phyloP scores from a whole-genome alignment of 2,888 invertebrate genomes.

The Siphonodentalium dalli region DNA sequence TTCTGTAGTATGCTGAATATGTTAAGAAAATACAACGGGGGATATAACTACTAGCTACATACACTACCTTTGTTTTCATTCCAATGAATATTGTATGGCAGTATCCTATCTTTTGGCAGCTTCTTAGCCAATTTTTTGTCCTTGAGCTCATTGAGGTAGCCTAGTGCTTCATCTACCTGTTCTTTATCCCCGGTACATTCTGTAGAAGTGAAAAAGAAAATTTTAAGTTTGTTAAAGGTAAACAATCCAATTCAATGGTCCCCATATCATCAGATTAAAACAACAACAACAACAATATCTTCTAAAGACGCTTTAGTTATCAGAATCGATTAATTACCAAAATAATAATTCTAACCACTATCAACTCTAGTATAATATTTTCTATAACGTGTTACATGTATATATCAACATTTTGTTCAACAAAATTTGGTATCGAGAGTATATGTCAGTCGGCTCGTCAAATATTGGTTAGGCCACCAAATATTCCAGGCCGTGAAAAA shows the following conservation, averaged over 20 bases:
- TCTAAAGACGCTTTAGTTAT: not conserved
- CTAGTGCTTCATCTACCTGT: slow-evolving; percentile 31
- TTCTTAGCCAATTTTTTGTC: slow-evolving; percentile 27
- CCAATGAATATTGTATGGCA: slow-evolving; percentile 37
- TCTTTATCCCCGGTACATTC: slow-evolving; percentile 34
- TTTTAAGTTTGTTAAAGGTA: not conserved
- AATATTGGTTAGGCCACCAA: too few species aligned
- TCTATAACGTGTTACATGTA: not conserved
- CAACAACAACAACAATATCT: not conserved
- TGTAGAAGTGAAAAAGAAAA: slow-evolving; percentile 2
- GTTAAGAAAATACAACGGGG: too few species aligned
- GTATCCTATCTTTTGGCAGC: slow-evolving; percentile 28
- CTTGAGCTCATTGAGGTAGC: slow-evolving; percentile 32
- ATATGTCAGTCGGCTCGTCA: too few species aligned
- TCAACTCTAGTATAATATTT: not conserved
- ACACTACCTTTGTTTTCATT: slow-evolving; percentile 36
- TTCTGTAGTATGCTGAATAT: too few species aligned
- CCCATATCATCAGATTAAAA: not conserved
- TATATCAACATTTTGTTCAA: too few species aligned
- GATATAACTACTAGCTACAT: too few species aligned
- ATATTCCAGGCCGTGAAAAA: too few species aligned
- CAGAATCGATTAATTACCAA: not conserved
- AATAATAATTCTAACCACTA: not conserved
- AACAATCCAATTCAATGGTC: not conserved
- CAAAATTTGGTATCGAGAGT: too few species aligned